A percentile compares a stretch with the other conserved stretches of the same genome.
Conservation (phyloP, 1,140 invertebrate genomes). For the Hylaeus anthracinus region DNA sequence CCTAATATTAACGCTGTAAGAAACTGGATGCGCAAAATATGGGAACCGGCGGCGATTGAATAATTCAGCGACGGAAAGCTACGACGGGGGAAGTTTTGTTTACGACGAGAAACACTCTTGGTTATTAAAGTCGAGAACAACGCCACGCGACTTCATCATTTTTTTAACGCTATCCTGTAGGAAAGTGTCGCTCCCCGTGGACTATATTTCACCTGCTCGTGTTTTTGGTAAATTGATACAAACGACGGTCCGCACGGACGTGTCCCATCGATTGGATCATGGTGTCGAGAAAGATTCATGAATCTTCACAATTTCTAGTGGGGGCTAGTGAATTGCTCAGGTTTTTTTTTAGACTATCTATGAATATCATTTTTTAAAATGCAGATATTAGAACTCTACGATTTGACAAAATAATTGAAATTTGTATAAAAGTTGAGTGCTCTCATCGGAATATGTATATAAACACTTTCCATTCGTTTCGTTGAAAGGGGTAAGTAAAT, state of each 20-base stretch:
- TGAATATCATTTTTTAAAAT: too few relatives aligned
- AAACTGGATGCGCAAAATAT: not conserved
- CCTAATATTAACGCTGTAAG: not conserved
- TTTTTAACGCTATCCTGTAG: conserved; percentile 41
- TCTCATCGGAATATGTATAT: not conserved
- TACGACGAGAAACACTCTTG: conserved; percentile 33
- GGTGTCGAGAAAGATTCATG: conserved; percentile 31
- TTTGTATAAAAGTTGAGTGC: not conserved
- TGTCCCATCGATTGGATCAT: conserved; percentile 23
- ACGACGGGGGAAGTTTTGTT: not conserved
- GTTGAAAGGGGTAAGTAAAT: conserved; percentile 43
- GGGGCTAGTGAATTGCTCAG: not conserved
- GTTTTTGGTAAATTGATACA: conserved; percentile 65
- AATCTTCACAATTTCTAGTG: not conserved
- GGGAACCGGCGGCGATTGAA: conserved; percentile 4
- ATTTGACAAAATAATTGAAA: conserved; percentile 1
- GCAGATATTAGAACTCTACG: not conserved
- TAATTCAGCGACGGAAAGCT: not conserved
- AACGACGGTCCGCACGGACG: conserved; percentile 50
- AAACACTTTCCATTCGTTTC: not conserved
- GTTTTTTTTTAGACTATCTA: not conserved
- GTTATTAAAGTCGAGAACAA: conserved; percentile 23
- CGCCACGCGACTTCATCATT: conserved; percentile 52
- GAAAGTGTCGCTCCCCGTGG: conserved; percentile 7
- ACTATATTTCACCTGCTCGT: conserved; percentile 32